Evolutionary conservation across 1,140 invertebrate species (phyloP).

Genomic region (Apis dorsata): DNA sequence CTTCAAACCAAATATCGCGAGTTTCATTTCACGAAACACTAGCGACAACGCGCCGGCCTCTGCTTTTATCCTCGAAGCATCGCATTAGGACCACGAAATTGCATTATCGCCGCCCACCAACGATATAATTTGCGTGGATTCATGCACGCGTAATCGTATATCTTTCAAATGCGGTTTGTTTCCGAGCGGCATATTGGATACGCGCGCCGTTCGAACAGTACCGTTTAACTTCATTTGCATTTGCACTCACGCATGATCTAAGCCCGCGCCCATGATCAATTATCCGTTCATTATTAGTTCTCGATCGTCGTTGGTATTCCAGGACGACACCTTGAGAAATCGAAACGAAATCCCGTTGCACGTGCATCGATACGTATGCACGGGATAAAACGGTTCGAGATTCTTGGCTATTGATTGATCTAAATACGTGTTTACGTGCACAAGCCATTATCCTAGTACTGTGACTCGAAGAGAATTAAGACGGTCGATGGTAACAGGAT

Average conservation of each 20-base stretch:
- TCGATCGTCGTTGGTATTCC: not conserved
- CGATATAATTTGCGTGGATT: conserved; percentile 39
- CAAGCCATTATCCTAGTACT: not conserved
- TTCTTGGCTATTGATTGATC: not conserved
- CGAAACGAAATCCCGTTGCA: not conserved
- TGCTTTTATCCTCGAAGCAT: conserved; percentile 42
- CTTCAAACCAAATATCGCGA: not conserved
- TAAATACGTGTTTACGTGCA: not conserved
- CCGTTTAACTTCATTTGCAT: conserved; percentile 53
- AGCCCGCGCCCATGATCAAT: conserved; percentile 34
- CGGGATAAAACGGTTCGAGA: too few species aligned
- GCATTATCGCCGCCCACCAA: conserved; percentile 33
- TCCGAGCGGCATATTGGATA: conserved; percentile 1
- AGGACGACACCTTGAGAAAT: conserved; percentile 2
- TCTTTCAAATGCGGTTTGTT: conserved; percentile 54
- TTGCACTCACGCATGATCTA: not conserved
- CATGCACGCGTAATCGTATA: conserved; percentile 36
- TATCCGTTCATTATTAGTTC: conserved; percentile 34
- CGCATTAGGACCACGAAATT: conserved; percentile 33
- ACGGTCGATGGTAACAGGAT: too few species aligned
- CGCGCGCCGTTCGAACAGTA: not conserved
- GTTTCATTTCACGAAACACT: too few species aligned
- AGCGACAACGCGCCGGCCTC: not conserved
- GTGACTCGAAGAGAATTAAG: too few species aligned
- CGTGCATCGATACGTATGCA: not conserved